phyloP scores from a whole-genome alignment of 2,888 invertebrate species.

The Eristalis intricaria region DNA sequence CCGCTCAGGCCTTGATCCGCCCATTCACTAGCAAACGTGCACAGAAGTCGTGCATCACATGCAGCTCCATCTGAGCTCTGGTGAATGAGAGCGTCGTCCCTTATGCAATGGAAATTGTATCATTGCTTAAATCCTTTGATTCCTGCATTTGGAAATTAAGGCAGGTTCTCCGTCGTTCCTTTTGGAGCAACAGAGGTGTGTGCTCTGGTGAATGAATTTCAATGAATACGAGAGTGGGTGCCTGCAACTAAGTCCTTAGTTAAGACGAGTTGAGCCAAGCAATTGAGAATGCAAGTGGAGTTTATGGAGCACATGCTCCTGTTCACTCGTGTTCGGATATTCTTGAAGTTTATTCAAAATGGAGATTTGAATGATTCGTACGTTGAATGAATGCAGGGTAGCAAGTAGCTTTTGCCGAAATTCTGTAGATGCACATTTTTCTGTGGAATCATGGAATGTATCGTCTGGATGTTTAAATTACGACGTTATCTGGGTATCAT shows the following conservation, averaged over 20 bases:
- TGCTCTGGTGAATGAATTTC: not conserved
- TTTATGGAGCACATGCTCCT: not conserved
- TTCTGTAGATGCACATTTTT: too few species aligned
- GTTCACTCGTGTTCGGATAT: not conserved
- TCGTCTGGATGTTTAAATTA: too few species aligned
- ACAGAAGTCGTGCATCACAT: not conserved
- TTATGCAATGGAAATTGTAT: not conserved
- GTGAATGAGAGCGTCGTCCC: not conserved
- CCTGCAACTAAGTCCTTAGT: not conserved
- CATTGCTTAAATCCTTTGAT: not conserved
- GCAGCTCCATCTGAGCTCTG: not conserved
- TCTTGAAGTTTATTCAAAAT: not conserved
- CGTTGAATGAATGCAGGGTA: too few species aligned
- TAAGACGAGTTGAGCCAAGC: not conserved
- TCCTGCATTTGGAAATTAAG: not conserved
- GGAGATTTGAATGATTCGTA: not conserved
- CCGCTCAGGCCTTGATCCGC: not conserved
- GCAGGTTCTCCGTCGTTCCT: not conserved
- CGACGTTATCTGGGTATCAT: too few species aligned
- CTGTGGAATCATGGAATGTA: too few species aligned
- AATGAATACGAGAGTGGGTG: not conserved
- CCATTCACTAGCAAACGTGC: not conserved
- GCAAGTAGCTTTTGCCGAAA: too few species aligned
- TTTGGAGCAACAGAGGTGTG: not conserved
- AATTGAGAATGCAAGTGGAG: slow-evolving; percentile 1